Evolutionary conservation across 2,888 invertebrate genomes (phyloP), one percentile per base, ranked within the genome.

Genomic region (Polietes domitor): DNA sequence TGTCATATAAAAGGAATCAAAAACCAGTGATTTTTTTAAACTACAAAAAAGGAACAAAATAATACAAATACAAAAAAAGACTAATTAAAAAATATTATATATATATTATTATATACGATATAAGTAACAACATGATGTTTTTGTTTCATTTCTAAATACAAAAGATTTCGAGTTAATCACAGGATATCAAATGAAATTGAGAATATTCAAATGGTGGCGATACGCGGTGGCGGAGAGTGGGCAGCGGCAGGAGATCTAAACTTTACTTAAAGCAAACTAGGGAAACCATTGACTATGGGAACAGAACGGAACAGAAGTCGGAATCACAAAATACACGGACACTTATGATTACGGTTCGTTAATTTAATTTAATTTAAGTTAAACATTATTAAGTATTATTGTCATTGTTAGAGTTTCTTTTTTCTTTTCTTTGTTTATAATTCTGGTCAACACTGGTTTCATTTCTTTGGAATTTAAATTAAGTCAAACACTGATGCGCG

Each of bases 151-250:
- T 21, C 65, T 65, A 68, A 78, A 78, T 75, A 71, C 71, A 76
- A 78, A 76, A 76, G 72, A 47, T 73, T 80, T 80, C 26, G 61
- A 83, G 73, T 58, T 73, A 83, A 83, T 80, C 83, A 83, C 83
- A 83, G 83, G 72, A 61, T 15, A 24, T 53, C 53, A 17, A 55
- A 53, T 12, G 55, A 24, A 21, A 24, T 21, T 72, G 68, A 12
- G 24, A 41, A 68, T 43, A 41, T 68, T 68, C 43, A 68, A 68
- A 43, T 41, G 65, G 41, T 12, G 32, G 12, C 17, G 32, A 65
- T 65, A 47, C n/a, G 6, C n/a, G 15, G 37, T 15, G 32, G 53
- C 21, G 50, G 50, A n/a, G 32, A 17, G 47, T 26, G 53, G 5
- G 53, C 21, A n/a, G 72, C 43, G 41, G 7, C 21, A 9, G 58